Evolutionary conservation across 1,140 invertebrate species (phyloP).

Genomic region (Drosophila subpulchrella): DNA sequence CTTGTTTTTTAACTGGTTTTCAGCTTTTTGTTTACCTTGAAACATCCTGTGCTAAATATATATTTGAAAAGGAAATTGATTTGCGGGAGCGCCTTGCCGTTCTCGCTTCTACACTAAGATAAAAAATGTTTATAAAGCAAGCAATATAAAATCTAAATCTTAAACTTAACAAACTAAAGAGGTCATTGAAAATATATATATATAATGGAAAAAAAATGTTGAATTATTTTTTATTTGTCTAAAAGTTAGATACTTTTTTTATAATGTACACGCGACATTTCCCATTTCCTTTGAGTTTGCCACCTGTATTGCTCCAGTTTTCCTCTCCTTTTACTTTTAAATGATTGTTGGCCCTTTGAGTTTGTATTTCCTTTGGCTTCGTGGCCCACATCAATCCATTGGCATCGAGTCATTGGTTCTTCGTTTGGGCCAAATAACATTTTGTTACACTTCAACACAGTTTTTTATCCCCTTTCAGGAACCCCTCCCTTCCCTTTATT

Average conservation of each 20-base stretch:
- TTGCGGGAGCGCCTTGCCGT: slow-evolving; percentile 42
- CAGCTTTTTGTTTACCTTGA: slow-evolving; percentile 33
- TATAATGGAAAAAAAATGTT: neutral
- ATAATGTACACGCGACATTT: slow-evolving; percentile 32
- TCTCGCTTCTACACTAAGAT: neutral
- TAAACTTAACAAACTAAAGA: no score
- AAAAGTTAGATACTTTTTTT: neutral
- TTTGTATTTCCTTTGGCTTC: slow-evolving; percentile 36
- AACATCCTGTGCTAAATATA: slow-evolving; percentile 73
- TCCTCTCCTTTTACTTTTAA: neutral
- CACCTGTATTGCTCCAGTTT: slow-evolving; percentile 5
- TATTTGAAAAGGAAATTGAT: slow-evolving; percentile 74
- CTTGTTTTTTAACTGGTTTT: neutral
- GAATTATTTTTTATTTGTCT: neutral
- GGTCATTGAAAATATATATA: neutral
- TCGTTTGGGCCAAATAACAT: slow-evolving; percentile 7
- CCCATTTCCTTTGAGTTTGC: slow-evolving; percentile 34
- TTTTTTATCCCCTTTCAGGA: neutral
- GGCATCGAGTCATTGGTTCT: slow-evolving; percentile 26
- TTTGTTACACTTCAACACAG: slow-evolving; percentile 25
- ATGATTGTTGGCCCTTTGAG: slow-evolving; percentile 20
- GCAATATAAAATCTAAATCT: neutral
- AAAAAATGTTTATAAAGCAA: neutral
- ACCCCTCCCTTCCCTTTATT: neutral
- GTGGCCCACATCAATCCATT: slow-evolving; percentile 44